Evolutionary conservation across 2,797 vertebrate species (phyloP).

Genomic region (Anniella stebbinsi): DNA sequence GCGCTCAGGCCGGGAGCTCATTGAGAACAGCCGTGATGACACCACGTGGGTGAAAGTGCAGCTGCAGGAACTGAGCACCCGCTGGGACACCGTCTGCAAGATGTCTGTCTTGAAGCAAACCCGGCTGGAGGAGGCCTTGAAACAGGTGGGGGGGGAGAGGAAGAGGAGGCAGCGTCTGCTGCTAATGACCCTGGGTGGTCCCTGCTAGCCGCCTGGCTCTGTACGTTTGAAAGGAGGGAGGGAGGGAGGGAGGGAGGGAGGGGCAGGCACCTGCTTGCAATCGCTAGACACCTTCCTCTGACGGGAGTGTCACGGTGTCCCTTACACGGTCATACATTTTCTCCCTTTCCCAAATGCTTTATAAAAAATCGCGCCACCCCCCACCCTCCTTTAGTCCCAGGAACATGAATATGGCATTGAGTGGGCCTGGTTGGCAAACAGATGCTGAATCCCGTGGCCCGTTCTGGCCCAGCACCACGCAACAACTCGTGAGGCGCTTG

Average conservation of each 20-base stretch:
- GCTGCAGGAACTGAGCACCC: conserved; percentile 96
- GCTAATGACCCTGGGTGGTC: neutral
- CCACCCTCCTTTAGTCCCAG: neutral
- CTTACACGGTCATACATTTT: neutral
- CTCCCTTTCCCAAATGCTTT: neutral
- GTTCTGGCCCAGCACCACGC: neutral
- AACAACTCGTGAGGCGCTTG: neutral
- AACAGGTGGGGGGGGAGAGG: conserved; percentile 87
- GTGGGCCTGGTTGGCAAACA: too few species aligned
- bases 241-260: neutral
- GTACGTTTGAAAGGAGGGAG: neutral
- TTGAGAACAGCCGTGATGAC: conserved; percentile 94
- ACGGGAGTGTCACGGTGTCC: neutral
- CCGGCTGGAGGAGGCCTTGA: conserved; percentile 92
- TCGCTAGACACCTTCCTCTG: neutral
- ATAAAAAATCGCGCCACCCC: too few species aligned
- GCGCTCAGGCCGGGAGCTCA: conserved; percentile 95
- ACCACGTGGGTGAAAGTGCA: conserved; percentile 98
- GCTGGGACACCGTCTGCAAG: conserved; percentile 97
- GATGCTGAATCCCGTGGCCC: neutral
- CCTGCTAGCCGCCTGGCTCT: neutral
- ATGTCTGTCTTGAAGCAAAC: conserved; percentile 96
- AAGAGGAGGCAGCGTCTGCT: neutral
- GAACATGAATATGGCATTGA: neutral
- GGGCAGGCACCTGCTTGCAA: too few species aligned